These are phyloP conservation scores for Orchestia grillus DNA, from an alignment of 1,140 invertebrate genomes.

Conservation along the genomic window DNA sequence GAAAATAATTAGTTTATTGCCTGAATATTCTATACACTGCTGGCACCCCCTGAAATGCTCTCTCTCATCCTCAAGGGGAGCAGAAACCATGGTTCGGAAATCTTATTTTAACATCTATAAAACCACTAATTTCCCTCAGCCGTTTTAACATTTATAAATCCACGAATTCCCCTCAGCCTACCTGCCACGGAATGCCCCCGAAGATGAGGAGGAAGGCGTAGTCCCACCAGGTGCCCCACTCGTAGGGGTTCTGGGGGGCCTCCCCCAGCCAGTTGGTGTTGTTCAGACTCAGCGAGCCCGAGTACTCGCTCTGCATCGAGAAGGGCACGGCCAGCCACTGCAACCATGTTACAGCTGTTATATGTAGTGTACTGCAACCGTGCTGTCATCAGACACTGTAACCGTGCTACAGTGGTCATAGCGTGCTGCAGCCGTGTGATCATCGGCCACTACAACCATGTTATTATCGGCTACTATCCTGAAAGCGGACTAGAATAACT, in stretches of 20 bases:
- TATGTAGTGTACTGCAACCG: background rate
- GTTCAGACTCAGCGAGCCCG: conserved; percentile 81
- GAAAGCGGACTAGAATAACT: no score
- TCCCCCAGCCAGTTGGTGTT: conserved; percentile 92
- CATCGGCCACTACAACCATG: no score
- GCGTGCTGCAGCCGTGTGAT: no score
- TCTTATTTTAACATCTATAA: no score
- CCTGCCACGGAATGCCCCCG: conserved; percentile 98
- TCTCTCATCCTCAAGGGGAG: no score
- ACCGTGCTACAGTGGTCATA: background rate
- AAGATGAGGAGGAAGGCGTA: conserved; percentile 92
- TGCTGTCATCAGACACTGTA: background rate
- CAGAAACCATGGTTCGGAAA: no score
- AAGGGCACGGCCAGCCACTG: conserved; percentile 98
- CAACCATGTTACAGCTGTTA: background rate
- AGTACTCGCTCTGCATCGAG: conserved; percentile 87
- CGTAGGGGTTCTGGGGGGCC: conserved; percentile 76
- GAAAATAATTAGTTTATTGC: no score
- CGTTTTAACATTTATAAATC: no score
- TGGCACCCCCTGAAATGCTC: no score
- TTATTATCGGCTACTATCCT: no score
- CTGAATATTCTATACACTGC: no score
- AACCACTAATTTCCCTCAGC: no score
- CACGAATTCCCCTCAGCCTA: conserved; percentile 69
- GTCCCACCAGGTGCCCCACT: conserved; percentile 87